Percentiles rank a stretch among this genome's conserved stretches.
phyloP scores from a whole-genome alignment of 2,797 vertebrate genomes.

The Gymnodraco acuticeps region DNA sequence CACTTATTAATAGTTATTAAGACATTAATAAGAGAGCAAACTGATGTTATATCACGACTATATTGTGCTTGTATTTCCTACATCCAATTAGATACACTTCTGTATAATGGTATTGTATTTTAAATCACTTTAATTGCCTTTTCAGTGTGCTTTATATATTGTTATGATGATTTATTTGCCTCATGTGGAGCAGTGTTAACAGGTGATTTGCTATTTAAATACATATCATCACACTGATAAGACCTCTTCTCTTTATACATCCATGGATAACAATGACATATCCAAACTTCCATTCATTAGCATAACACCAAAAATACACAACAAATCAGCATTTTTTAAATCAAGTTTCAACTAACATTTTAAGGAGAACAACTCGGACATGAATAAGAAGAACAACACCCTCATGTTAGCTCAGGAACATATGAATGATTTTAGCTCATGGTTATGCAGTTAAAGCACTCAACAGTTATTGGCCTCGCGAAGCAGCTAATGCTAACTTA shows the following conservation, averaged over 20 bases:
- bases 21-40: neutral
- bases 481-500: slow-evolving; percentile 51
- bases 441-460: neutral
- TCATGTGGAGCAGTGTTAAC: neutral
- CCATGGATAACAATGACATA: neutral
- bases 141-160: neutral
- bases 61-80: neutral
- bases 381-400: neutral
- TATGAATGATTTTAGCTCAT: slow-evolving; percentile 30
- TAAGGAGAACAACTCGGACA: neutral
- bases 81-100: neutral
- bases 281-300: neutral
- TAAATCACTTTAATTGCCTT: neutral
- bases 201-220: neutral
- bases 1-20: no score
- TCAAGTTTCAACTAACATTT: neutral
- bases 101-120: neutral
- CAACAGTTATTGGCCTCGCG: slow-evolving; percentile 8
- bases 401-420: neutral
- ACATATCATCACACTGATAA: neutral
- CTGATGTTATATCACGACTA: neutral
- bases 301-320: neutral
- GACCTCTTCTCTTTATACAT: no score
- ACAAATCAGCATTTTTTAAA: neutral
- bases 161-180: neutral